Percentiles rank a stretch among this genome's conserved stretches.
phyloP scores from a whole-genome alignment of 1,140 invertebrate species.

The Drosophila tristis region DNA sequence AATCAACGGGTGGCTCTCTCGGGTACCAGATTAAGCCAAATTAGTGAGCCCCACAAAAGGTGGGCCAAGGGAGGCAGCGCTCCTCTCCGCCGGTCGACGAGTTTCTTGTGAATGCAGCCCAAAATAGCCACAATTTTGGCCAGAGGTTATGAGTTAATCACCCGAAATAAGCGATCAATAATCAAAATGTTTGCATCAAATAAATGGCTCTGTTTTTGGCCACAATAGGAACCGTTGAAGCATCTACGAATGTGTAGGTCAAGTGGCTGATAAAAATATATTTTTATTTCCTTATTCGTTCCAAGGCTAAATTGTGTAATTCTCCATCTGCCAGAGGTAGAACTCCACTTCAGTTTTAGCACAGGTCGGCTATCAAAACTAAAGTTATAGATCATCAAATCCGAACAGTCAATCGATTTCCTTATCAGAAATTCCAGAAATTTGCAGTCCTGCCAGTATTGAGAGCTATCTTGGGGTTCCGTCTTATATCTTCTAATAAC shows the following conservation, averaged over 20 bases:
- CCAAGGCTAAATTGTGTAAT: too few species aligned
- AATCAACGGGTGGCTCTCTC: slow-evolving; percentile 61
- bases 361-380: background rate
- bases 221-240: background rate
- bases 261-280: slow-evolving; percentile 3
- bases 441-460: too few species aligned
- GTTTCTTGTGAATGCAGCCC: slow-evolving; percentile 41
- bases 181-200: slow-evolving; percentile 23
- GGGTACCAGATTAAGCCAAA: slow-evolving; percentile 60
- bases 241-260: slow-evolving; percentile 19
- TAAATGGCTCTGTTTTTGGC: slow-evolving; percentile 16
- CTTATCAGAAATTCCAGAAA: too few species aligned
- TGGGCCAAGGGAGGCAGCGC: slow-evolving; percentile 1
- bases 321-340: background rate
- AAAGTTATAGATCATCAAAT: background rate
- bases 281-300: slow-evolving; percentile 10
- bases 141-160: slow-evolving; percentile 57
- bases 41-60: slow-evolving; percentile 36
- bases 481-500: slow-evolving; percentile 13
- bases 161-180: slow-evolving; percentile 26
- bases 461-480: too few species aligned
- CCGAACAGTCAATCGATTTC: too few species aligned
- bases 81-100: background rate
- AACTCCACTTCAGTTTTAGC: background rate
- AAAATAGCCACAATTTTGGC: slow-evolving; percentile 37